Base-by-base conservation (phyloP, 2,888 invertebrate species). In the Bimastos eiseni region DNA sequence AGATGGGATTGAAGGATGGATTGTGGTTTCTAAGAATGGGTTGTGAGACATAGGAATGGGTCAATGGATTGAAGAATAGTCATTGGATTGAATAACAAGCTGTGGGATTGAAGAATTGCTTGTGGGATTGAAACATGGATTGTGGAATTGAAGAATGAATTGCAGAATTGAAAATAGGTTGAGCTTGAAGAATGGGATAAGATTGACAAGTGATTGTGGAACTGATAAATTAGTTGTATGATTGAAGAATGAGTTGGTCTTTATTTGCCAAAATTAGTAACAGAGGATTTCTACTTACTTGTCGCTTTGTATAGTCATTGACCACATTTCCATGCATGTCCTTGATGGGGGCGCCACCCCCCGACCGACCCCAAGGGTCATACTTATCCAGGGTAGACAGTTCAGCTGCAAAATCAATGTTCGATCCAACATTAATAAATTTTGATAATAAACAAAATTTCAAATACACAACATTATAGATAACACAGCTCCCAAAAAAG, bases 321-420 rank as follows among this genome's bases (percentile, higher is more conserved):
- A 94, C 91, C 2, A 93, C 91, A 38, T 93, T 92, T n/a, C 94
- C 94, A 0, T 93, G 92, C n/a, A 91, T 91, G 83, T 93, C 93
- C 49, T 93, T 89, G 89, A 93, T 90, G 30, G 95, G 95, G 21
- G 95, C 95, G 13, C 95, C 95, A 89, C 94, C 94, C 24, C 95
- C 95, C 6, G 96, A 96, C 89, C 96, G 95, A 91, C 97, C 97
- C 97, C 97, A 97, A 91, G 97, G 97, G 94, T 97, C 96, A 91
- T 93, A 94, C 88, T 92, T 90, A n/a, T 89, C 36, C 33, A 90
- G 83, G 38, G 89, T 89, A 36, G 88, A 86, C 38, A 90, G 34
- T 83, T 92, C 92, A 17, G 91, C 92, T 92, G 91, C 21, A 92
- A 88, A 49, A 37, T 36, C 83, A 83, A 83, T 33, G n/a, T 33